Base-by-base conservation (phyloP, 2,888 invertebrate genomes). In the Patella caerulea region DNA sequence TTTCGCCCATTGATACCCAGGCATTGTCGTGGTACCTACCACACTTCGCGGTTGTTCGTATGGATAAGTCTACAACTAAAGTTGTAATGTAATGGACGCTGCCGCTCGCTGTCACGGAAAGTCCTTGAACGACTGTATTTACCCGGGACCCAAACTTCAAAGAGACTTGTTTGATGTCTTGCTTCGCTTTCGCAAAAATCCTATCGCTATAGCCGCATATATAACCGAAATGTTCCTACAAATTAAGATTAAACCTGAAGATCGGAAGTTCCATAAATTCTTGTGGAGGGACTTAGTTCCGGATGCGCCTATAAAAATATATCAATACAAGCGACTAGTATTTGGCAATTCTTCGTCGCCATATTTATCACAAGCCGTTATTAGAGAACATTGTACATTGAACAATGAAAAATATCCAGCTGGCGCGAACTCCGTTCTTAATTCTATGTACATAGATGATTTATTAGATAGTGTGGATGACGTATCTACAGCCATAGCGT, bases 11-110 rank as follows among this genome's bases (percentile, higher is more conserved):
- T n/a, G n/a, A n/a, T n/a, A n/a, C n/a, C n/a, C n/a, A n/a, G n/a
- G n/a, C n/a, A n/a, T n/a, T n/a, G n/a, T n/a, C n/a, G n/a, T n/a
- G n/a, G n/a, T 15, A 15, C 71, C 71, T 15, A n/a, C 29, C 71
- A 34, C 71, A 71, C 24, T 71, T 71, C 45, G 71, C 71, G 17
- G 45, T 71, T 24, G 71, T 71, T 71, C 17, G 71, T 17, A 29
- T 4, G 17, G 71, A 71, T 45, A 71, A 71, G 24, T 17, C 29
- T 34, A 71, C 71, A 7, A 71, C 59, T 15, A 59, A 59, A 59
- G 59, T 59, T 11, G n/a, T 59, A n/a, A n/a, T n/a, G 11, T 59
- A 59, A 59, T 59, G 59, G 59, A 59, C n/a, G 59, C 59, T 59
- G 59, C 59, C 59, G 59, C 59, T 29, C 29, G 29, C 1, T 29